Conservation (phyloP, 2,113 vertebrate genomes). For the Phrynosoma platyrhinos region DNA sequence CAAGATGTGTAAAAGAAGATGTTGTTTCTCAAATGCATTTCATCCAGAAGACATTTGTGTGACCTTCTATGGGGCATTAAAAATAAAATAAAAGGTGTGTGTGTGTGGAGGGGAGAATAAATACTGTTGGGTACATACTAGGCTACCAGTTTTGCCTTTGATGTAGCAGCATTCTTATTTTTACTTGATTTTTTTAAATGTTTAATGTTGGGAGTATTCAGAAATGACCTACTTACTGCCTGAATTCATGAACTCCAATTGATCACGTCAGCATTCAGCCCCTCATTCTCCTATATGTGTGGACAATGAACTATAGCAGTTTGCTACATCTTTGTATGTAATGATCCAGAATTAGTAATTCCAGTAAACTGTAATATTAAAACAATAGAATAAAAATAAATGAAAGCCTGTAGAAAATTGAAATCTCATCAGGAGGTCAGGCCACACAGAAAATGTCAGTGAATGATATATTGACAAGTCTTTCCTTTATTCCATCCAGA, state of each 20-base stretch:
- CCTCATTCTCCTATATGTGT: background rate
- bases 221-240: background rate
- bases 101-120: too few relatives aligned
- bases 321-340: background rate
- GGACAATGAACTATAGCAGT: too few relatives aligned
- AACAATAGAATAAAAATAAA: background rate
- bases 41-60: too few relatives aligned
- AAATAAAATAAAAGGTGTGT: too few relatives aligned
- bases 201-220: background rate
- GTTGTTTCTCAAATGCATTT: too few relatives aligned
- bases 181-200: background rate
- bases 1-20: too few relatives aligned
- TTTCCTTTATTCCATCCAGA: constrained; percentile 71
- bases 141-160: background rate
- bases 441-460: constrained; percentile 1
- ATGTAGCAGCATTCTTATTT: background rate
- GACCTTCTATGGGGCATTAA: too few relatives aligned
- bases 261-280: background rate
- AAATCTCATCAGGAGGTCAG: background rate
- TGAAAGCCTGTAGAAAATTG: background rate
- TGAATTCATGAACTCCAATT: background rate
- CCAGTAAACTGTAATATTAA: background rate
- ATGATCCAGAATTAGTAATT: background rate
- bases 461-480: background rate
- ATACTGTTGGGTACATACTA: too few relatives aligned